These are phyloP conservation scores for Melanogrammus aeglefinus DNA, from an alignment of 2,797 vertebrate species.

Conservation along the genomic window DNA sequence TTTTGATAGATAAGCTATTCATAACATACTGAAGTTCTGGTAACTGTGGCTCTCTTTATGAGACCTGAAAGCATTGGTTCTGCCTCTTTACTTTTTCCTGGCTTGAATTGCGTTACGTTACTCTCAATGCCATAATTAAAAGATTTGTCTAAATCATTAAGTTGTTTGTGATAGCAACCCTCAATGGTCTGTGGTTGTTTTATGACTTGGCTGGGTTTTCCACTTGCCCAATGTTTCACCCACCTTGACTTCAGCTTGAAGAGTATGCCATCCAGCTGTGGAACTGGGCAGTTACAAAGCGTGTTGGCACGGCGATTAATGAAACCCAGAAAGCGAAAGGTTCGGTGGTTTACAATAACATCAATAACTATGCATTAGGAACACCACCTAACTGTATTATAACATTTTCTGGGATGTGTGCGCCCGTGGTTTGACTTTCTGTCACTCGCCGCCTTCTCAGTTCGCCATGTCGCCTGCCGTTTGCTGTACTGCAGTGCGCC, in stretches of 20 bases:
- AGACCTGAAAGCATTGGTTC: neutral
- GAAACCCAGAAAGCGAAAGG: slow-evolving; percentile 81
- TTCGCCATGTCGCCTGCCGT: slow-evolving; percentile 82
- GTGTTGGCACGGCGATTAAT: slow-evolving; percentile 62
- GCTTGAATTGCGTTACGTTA: too few relatives aligned
- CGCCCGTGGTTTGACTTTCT: neutral
- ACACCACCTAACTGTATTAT: neutral
- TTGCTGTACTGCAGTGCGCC: slow-evolving; percentile 74
- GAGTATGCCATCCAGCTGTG: slow-evolving; percentile 84
- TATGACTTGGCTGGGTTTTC: neutral
- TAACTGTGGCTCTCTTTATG: neutral
- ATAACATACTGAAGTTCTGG: neutral
- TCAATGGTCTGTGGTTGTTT: neutral
- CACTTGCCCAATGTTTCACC: neutral
- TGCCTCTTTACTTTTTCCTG: neutral
- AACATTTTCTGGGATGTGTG: neutral
- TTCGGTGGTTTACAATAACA: slow-evolving; percentile 43
- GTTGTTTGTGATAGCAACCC: neutral
- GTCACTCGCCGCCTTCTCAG: slow-evolving; percentile 65
- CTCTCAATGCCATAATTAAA: neutral
- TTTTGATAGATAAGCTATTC: neutral
- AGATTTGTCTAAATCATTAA: neutral
- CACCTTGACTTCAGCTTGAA: slow-evolving; percentile 73
- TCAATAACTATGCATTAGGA: neutral
- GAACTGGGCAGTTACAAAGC: slow-evolving; percentile 89